Conservation (phyloP, 2,888 invertebrate genomes). For the Caenorhabditis becei region DNA sequence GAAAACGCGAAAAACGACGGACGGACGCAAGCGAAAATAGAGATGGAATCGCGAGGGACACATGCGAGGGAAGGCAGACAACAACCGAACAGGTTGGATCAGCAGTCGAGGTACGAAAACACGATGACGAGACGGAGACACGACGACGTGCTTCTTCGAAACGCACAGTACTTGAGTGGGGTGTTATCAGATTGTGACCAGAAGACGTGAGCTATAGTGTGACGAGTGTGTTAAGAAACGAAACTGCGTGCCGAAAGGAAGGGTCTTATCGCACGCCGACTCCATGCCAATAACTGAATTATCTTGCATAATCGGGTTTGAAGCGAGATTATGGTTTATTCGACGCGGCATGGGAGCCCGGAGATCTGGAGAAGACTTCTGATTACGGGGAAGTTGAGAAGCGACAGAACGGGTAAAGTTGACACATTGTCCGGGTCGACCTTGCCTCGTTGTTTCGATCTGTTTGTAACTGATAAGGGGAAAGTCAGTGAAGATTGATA, state of each 20-base stretch:
- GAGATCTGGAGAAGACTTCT: not conserved
- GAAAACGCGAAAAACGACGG: conserved; percentile 2
- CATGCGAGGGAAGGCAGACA: conserved; percentile 8
- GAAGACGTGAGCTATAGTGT: not conserved
- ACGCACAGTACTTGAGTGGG: not conserved
- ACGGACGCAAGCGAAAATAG: not conserved
- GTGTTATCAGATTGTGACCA: not conserved
- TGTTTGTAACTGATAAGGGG: conserved; percentile 3
- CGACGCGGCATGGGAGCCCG: not conserved
- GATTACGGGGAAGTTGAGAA: not conserved
- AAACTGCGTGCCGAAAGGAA: not conserved
- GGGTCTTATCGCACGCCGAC: conserved; percentile 42
- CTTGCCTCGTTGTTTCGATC: conserved; percentile 12
- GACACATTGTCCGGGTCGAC: conserved; percentile 19
- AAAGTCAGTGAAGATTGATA: conserved; percentile 9
- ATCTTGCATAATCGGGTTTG: conserved; percentile 37
- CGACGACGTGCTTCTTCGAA: conserved; percentile 9
- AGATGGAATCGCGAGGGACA: conserved; percentile 32
- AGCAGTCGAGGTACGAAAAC: conserved; percentile 23
- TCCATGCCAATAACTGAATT: conserved; percentile 35
- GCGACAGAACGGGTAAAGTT: not conserved
- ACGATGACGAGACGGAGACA: conserved; percentile 5
- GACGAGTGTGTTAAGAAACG: not conserved
- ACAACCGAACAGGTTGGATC: conserved; percentile 47
- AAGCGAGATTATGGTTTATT: conserved; percentile 8